A percentile compares a stretch with the other conserved stretches of the same genome.
Evolutionary conservation across 2,888 invertebrate genomes (phyloP).

Genomic region (Tinea semifulvella): DNA sequence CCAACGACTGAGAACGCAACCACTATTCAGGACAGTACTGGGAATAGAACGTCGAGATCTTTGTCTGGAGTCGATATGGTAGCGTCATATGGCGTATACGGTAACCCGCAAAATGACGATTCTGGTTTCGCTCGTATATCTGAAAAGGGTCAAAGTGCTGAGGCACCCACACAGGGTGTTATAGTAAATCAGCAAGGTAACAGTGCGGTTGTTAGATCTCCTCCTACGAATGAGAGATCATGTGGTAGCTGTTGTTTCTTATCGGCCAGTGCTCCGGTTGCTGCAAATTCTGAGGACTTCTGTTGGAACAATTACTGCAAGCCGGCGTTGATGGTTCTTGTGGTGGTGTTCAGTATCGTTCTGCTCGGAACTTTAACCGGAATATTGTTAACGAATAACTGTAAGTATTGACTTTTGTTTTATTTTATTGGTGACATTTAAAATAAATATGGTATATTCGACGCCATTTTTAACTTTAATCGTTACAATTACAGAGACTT

Average conservation of each 20-base stretch:
- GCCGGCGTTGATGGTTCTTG: constrained; percentile 59
- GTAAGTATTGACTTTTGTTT: constrained; percentile 51
- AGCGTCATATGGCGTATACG: constrained; percentile 62
- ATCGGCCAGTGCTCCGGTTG: constrained; percentile 37
- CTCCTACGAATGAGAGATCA: constrained; percentile 30
- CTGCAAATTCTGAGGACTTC: constrained; percentile 56
- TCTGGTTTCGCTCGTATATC: constrained; percentile 55
- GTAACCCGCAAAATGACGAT: constrained; percentile 57
- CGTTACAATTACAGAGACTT: no score
- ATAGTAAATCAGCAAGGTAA: constrained; percentile 63
- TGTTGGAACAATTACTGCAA: constrained; percentile 65
- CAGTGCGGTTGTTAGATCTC: constrained; percentile 51
- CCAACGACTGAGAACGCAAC: constrained; percentile 54
- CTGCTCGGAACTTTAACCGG: constrained; percentile 65
- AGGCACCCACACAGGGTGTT: constrained; percentile 58
- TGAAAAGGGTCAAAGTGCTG: constrained; percentile 49
- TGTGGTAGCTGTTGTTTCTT: constrained; percentile 49
- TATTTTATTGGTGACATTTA: not conserved
- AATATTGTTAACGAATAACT: constrained; percentile 67
- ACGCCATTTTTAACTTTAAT: no score
- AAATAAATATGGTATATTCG: no score
- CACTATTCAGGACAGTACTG: constrained; percentile 39
- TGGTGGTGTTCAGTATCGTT: constrained; percentile 63
- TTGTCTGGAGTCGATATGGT: constrained; percentile 62
- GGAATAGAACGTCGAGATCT: constrained; percentile 50